Base-by-base conservation (phyloP, 2,113 vertebrate species). In the Aegithalos caudatus region DNA sequence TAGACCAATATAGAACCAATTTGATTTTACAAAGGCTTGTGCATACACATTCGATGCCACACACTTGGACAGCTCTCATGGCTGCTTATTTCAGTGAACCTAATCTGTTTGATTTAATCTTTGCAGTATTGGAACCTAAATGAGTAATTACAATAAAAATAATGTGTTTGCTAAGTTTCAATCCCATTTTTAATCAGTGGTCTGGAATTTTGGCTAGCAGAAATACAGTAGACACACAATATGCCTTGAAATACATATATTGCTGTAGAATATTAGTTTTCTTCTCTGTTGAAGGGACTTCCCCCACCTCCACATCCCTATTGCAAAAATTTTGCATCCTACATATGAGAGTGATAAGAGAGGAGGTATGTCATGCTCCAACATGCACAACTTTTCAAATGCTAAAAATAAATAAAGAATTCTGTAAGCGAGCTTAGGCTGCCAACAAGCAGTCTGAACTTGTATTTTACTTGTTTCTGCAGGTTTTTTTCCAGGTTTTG, bases 241-340 rank as follows among this genome's bases (percentile, higher is more conserved):
- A 88, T 40, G 48, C n/a, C 29, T 37, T 81, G 50, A 91, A 93
- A 92, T 72, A 56, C 25, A 27, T 37, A 67, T 9, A 5, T 56
- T 74, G 48, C 37, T 82, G 45, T 64, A 70, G 48, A 78, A 31
- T 91, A 82, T 65, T 62, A n/a, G 57, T 93, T 89, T 77, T 72
- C 66, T 69, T 88, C n/a, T 86, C 81, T 85, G 54, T 61, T 86
- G 70, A 87, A 92, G 91, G 66, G 88, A 93, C 35, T 92, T 96
- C 13, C 87, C 94, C 94, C 73, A 74, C 94, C 81, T 70, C 50
- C 54, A 80, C 35, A 81, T 81, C 67, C 42, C 70, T 88, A 86
- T 83, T 86, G 61, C 25, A 51, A 80, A 94, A 69, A 76, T 73
- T 87, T 65, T 56, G 56, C 61, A 47, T 87, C 77, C 71, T 87